Percentiles rank a stretch among this genome's conserved stretches.
phyloP scores from a whole-genome alignment of 23 tunicate genomes.

The Trididemnum clinides region DNA sequence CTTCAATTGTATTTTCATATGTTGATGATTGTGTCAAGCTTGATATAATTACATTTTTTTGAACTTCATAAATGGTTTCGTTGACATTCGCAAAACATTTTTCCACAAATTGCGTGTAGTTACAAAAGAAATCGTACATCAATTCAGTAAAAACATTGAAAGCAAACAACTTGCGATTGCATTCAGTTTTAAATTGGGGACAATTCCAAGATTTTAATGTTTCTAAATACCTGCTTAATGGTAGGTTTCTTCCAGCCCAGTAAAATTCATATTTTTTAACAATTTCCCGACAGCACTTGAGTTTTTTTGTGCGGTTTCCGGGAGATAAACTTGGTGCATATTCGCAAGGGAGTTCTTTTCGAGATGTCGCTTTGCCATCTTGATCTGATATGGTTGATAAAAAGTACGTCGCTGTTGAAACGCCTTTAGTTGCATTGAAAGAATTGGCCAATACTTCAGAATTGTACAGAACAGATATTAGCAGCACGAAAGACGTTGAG shows the following conservation, averaged over 20 bases:
- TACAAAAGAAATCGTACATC: slow-evolving; percentile 62
- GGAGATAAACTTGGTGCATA: slow-evolving; percentile 37
- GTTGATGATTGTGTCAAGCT: not conserved
- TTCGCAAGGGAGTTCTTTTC: too few species aligned
- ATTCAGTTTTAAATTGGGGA: slow-evolving; percentile 43
- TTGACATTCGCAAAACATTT: slow-evolving; percentile 18
- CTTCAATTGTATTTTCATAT: not conserved
- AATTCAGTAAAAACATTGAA: slow-evolving; percentile 42
- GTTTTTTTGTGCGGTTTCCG: slow-evolving; percentile 29
- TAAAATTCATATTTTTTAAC: not conserved
- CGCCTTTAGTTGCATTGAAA: too few species aligned
- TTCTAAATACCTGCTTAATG: slow-evolving; percentile 42
- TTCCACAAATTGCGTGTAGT: slow-evolving; percentile 19
- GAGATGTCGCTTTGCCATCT: too few species aligned
- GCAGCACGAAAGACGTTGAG: too few species aligned
- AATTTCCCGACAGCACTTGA: slow-evolving; percentile 40
- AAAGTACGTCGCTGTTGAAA: too few species aligned
- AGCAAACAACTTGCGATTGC: slow-evolving; percentile 34
- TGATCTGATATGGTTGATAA: too few species aligned
- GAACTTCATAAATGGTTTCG: not conserved
- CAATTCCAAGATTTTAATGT: slow-evolving; percentile 59
- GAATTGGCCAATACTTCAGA: too few species aligned
- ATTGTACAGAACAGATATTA: too few species aligned
- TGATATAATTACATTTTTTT: not conserved
- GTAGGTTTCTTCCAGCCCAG: slow-evolving; percentile 36